Percentiles rank a stretch among this genome's conserved stretches.
phyloP scores from a whole-genome alignment of 2,888 invertebrate genomes.

The Thecophora atra region DNA sequence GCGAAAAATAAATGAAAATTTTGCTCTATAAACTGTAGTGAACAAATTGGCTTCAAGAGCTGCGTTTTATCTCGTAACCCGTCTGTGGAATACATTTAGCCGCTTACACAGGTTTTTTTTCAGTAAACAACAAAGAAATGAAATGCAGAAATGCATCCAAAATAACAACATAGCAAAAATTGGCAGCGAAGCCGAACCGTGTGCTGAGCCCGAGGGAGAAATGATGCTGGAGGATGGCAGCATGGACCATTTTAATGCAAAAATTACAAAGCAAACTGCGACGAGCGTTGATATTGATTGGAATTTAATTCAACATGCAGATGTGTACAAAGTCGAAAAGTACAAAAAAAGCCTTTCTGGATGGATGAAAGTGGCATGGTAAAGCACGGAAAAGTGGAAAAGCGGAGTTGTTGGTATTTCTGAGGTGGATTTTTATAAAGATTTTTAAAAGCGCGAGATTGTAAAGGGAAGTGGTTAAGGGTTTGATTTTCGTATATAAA shows the following conservation, averaged over 20 bases:
- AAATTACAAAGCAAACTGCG: constrained; percentile 55
- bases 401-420: too few species aligned
- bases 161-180: not conserved
- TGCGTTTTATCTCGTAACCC: not conserved
- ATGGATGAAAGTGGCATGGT: constrained; percentile 62
- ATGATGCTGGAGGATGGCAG: constrained; percentile 38
- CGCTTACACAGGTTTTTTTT: not conserved
- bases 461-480: not conserved
- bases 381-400: constrained; percentile 8
- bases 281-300: constrained; percentile 57
- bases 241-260: constrained; percentile 51
- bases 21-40: not conserved
- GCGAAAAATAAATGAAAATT: not conserved
- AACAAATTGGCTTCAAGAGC: constrained; percentile 26
- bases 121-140: not conserved
- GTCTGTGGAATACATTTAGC: not conserved
- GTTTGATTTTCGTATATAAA: not conserved
- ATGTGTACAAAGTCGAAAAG: constrained; percentile 61
- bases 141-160: not conserved
- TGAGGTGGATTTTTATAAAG: not conserved
- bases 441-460: not conserved
- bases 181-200: not conserved
- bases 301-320: constrained; percentile 52
- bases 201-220: constrained; percentile 4
- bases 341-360: constrained; percentile 55